Conservation (phyloP, 2,113 vertebrate genomes). For the Pipa parva region DNA sequence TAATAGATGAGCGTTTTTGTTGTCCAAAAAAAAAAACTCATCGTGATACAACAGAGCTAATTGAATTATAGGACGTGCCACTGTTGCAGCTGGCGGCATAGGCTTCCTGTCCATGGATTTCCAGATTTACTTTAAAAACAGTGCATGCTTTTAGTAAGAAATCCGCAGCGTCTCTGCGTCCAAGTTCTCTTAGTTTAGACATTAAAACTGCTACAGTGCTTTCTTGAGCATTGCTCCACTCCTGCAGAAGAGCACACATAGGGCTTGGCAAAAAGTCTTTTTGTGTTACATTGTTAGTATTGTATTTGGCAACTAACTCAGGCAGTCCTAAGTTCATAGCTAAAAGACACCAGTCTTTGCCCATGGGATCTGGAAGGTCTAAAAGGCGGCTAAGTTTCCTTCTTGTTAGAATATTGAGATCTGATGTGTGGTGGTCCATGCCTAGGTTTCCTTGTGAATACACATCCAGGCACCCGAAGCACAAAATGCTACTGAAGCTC, state of each 20-base stretch:
- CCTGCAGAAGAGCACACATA: conserved; percentile 78
- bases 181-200: conserved; percentile 87
- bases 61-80: conserved; percentile 91
- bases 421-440: conserved; percentile 78
- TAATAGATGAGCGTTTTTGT: too few species aligned
- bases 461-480: conserved; percentile 86
- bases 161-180: conserved; percentile 89
- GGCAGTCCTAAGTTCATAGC: conserved; percentile 96
- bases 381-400: conserved; percentile 89
- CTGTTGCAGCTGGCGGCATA: conserved; percentile 88
- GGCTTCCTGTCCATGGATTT: conserved; percentile 70
- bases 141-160: conserved; percentile 87
- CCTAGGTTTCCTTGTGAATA: conserved; percentile 85
- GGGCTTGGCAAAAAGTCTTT: conserved; percentile 76
- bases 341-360: conserved; percentile 97
- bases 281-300: conserved; percentile 63
- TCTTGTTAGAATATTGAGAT: conserved; percentile 80
- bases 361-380: conserved; percentile 91
- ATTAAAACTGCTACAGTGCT: conserved; percentile 88
- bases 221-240: conserved; percentile 78
- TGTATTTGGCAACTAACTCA: conserved; percentile 88
- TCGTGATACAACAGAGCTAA: conserved; percentile 93
- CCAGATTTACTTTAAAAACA: conserved; percentile 85
- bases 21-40: too few species aligned
- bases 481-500: conserved; percentile 90